Evolutionary conservation across 2,888 invertebrate genomes (phyloP), one percentile per base, ranked within the genome.

Genomic region (Malachius bipustulatus): DNA sequence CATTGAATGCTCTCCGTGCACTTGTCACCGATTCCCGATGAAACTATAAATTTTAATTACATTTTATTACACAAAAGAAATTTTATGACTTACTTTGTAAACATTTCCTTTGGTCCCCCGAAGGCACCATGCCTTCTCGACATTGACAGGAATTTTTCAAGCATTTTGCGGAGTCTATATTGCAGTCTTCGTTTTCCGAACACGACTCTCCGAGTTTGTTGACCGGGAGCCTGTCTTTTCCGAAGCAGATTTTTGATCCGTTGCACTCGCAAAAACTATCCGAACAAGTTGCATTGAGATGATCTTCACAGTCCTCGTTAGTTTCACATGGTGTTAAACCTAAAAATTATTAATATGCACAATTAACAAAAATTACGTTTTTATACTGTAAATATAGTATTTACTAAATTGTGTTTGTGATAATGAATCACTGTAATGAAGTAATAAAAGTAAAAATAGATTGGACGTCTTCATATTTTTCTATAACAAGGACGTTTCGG

Each of bases 1-100:
- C 58, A 58, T 39, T 58, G 56, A 6, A 39, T 38, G 30, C 44
- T 45, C 35, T 57, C 56, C 30, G 47, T 43, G 35, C 58, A 58
- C 14, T 30, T 30, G 31, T 39, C 45, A 19, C 46, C 47, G 26
- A 58, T 32, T 14, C 49, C 47, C 12, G 37, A 34, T 19, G 51
- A 47, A 14, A 50, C 56, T 55, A 39, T n/a, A 19, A 19, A 19
- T 19, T 19, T 8, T n/a, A 19, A 8, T 8, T 8, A 19, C 6
- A 19, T n/a, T 19, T 19, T 8, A 19, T 19, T 19, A 19, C 6
- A 19, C 24, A 8, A 19, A 19, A 19, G 6, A 19, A 19, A n/a
- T 19, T 8, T 8, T 19, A 19, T 8, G n/a, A 19, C 24, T 19
- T 19, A 19, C 24, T 19, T 19, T 19, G 6, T 8, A 19, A n/a